phyloP scores from a whole-genome alignment of 2,113 vertebrate species.

The Emydura subglobosa region DNA sequence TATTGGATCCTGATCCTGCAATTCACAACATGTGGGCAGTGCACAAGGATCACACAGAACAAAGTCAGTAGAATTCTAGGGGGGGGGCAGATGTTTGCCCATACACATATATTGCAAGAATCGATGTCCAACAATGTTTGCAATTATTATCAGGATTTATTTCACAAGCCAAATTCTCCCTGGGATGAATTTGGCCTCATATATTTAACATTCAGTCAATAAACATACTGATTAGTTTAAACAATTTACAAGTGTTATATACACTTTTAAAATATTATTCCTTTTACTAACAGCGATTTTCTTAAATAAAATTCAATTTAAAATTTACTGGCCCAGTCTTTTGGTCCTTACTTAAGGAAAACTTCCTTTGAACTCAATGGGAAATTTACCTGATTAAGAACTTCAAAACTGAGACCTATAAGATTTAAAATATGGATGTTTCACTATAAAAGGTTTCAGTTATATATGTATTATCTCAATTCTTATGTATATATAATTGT shows the following conservation, averaged over 20 bases:
- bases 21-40: accelerated
- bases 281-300: background rate
- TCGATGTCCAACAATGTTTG: accelerated
- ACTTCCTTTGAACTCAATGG: background rate
- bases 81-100: background rate
- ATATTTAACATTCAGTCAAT: background rate
- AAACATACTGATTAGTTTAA: background rate
- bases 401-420: background rate
- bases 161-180: background rate
- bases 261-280: accelerated
- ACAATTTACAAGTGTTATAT: background rate
- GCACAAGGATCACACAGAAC: background rate
- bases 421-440: accelerated
- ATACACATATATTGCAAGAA: no score
- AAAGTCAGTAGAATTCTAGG: background rate
- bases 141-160: background rate
- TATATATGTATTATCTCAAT: accelerated
- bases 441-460: background rate
- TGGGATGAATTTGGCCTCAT: background rate
- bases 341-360: background rate
- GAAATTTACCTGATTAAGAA: background rate
- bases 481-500: accelerated
- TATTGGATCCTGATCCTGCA: background rate
- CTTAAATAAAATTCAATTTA: background rate
- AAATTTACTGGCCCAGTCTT: background rate